These are phyloP conservation scores for Eretmocerus hayati DNA, from an alignment of 2,888 invertebrate species.

Conservation along the genomic window DNA sequence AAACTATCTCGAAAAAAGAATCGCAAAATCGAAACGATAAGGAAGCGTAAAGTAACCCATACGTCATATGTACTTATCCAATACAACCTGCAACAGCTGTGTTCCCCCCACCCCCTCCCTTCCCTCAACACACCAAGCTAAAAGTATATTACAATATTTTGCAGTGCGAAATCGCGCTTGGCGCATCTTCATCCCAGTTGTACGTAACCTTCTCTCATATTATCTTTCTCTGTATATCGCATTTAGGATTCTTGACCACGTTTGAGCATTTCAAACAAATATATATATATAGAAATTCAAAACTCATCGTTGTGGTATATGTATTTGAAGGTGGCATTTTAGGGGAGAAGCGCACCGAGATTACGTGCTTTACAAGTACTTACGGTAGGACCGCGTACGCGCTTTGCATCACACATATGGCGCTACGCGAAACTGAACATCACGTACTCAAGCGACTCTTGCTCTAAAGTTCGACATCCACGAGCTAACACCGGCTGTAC, in stretches of 20 bases:
- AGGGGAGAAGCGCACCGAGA: conserved; percentile 21
- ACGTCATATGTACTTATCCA: too few species aligned
- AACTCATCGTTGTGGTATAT: too few species aligned
- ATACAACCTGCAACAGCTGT: too few species aligned
- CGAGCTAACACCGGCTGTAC: conserved; percentile 43
- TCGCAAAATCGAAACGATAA: too few species aligned
- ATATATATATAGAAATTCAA: too few species aligned
- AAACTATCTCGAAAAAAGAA: too few species aligned
- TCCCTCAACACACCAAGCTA: too few species aligned
- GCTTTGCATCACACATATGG: conserved; percentile 40
- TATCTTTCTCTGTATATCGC: background rate
- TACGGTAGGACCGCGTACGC: conserved; percentile 32
- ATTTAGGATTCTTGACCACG: conserved; percentile 21
- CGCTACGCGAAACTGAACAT: conserved; percentile 33
- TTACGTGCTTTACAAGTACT: conserved; percentile 35
- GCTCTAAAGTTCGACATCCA: conserved; percentile 45
- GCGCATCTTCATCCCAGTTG: conserved; percentile 1
- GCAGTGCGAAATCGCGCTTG: background rate
- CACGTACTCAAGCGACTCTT: conserved; percentile 31
- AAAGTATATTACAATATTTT: conserved; percentile 17
- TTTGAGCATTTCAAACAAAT: background rate
- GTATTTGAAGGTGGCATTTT: too few species aligned
- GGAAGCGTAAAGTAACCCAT: too few species aligned
- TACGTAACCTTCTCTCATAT: background rate
- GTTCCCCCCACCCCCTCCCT: too few species aligned